phyloP scores from a whole-genome alignment of 2,113 vertebrate species.

The Uropsilus gracilis region DNA sequence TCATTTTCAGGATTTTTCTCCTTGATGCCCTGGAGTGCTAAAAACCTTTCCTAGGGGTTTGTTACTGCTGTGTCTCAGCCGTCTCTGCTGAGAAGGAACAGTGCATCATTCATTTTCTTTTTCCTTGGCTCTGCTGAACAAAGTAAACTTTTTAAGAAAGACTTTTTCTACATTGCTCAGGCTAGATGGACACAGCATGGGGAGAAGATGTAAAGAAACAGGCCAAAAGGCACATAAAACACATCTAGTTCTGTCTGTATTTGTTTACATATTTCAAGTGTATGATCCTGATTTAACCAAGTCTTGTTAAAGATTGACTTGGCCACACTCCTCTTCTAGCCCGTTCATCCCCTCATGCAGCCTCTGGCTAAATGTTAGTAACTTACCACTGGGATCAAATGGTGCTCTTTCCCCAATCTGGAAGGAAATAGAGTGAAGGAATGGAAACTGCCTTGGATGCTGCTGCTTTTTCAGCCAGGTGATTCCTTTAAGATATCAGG shows the following conservation, averaged over 20 bases:
- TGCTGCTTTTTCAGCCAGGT: not conserved
- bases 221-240: not conserved
- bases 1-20: not conserved
- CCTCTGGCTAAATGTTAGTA: not conserved
- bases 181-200: not conserved
- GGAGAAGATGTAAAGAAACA: not conserved
- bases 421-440: not conserved
- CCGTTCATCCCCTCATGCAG: not conserved
- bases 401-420: not conserved
- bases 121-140: not conserved
- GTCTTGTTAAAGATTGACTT: not conserved
- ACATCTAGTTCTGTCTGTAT: not conserved
- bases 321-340: not conserved
- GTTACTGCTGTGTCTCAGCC: not conserved
- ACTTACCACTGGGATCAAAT: not conserved
- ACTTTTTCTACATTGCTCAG: not conserved
- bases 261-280: not conserved
- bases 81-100: not conserved
- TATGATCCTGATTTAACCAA: not conserved
- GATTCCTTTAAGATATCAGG: not conserved
- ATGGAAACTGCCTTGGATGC: not conserved
- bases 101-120: not conserved
- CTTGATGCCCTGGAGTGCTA: accelerated
- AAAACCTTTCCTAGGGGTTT: not conserved
- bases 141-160: not conserved